Percentiles rank a stretch among this genome's conserved stretches.
Conservation (phyloP, 2,113 vertebrate genomes). For the Odontesthes bonariensis region DNA sequence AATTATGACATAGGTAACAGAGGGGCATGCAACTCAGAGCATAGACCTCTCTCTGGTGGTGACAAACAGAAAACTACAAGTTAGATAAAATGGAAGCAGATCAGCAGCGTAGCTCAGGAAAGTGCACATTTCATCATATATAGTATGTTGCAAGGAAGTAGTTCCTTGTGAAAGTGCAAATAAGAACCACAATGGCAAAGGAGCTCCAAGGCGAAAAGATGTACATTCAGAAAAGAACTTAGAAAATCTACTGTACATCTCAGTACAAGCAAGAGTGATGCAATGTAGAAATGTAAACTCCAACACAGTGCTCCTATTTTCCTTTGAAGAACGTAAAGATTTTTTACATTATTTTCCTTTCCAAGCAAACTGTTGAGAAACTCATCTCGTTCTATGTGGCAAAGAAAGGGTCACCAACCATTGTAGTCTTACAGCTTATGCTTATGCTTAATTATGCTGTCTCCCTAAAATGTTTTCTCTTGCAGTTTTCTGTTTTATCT, state of each 20-base stretch:
- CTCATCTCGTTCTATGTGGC: conserved; percentile 24
- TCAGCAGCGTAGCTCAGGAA: conserved; percentile 37
- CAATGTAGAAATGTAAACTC: not conserved
- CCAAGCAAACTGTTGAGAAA: conserved; percentile 30
- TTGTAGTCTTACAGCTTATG: conserved; percentile 34
- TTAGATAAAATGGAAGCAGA: conserved; percentile 45
- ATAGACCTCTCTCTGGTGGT: conserved; percentile 30
- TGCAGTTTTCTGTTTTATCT: conserved; percentile 39
- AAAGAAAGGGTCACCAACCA: conserved; percentile 36
- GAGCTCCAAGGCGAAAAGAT: not conserved
- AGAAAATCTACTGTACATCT: not conserved
- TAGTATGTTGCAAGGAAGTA: conserved; percentile 17
- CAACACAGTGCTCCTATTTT: not conserved
- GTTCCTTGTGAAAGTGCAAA: conserved; percentile 26
- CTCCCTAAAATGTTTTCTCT: conserved; percentile 51
- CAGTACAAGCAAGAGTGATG: not conserved
- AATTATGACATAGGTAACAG: conserved; percentile 50
- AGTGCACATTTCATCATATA: conserved; percentile 66
- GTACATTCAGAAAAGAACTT: too few species aligned
- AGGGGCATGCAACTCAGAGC: conserved; percentile 41
- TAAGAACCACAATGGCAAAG: conserved; percentile 14
- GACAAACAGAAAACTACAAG: conserved; percentile 20
- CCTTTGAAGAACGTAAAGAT: conserved; percentile 17
- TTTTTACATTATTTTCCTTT: not conserved
- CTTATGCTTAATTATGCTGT: conserved; percentile 47